Percentiles rank a stretch among this genome's conserved stretches.
Evolutionary conservation across 2,888 invertebrate genomes (phyloP).

Genomic region (Megamerina dolium): DNA sequence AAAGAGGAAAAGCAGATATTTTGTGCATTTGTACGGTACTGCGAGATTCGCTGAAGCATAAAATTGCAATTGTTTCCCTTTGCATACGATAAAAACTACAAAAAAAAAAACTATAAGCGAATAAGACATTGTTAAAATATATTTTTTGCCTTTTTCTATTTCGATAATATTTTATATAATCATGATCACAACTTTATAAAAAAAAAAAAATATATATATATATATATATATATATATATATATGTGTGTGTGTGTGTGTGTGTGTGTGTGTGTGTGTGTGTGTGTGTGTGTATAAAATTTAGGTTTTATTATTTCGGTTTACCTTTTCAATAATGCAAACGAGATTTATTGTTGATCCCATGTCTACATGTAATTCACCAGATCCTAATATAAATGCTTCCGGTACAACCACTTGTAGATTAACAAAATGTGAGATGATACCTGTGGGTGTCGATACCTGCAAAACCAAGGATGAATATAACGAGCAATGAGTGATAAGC

Average conservation of each 20-base stretch:
- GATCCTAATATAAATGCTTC: conserved; percentile 84
- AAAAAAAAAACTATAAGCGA: no score
- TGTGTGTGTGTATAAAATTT: background rate
- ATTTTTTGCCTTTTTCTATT: no score
- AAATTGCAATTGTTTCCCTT: no score
- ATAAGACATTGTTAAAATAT: no score
- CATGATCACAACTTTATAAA: no score
- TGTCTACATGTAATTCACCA: conserved; percentile 84
- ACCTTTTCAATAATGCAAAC: conserved; percentile 89
- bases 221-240: background rate
- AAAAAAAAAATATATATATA: no score
- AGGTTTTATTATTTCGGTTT: conserved; percentile 34
- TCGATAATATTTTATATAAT: no score
- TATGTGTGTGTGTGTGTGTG: background rate
- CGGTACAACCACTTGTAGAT: conserved; percentile 81
- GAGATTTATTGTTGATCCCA: conserved; percentile 82
- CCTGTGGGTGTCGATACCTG: conserved; percentile 81
- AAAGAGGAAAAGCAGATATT: no score
- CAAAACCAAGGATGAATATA: conserved; percentile 41
- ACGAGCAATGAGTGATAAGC: no score
- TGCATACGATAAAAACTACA: no score
- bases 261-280: conserved; percentile 4
- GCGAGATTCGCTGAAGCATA: no score
- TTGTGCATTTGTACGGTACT: no score
- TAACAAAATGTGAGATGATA: conserved; percentile 80